Conservation (phyloP, 2,888 invertebrate genomes). For the Malthinus seriepunctatus region DNA sequence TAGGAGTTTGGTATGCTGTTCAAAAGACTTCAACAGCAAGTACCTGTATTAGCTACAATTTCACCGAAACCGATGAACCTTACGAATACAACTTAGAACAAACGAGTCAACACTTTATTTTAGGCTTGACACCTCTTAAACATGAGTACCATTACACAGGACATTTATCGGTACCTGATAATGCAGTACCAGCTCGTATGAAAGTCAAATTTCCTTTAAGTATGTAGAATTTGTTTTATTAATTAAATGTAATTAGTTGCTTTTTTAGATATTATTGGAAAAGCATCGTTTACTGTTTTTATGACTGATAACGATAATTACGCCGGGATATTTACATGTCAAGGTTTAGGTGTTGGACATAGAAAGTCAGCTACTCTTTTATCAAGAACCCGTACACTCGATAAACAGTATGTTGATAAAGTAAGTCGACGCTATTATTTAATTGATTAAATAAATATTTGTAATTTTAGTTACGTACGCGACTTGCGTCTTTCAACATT, state of each 20-base stretch:
- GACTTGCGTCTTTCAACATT: conserved; percentile 67
- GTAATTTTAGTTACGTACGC: conserved; percentile 62
- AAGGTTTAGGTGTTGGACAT: conserved; percentile 74
- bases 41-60: conserved; percentile 78
- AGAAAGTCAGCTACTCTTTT: conserved; percentile 79
- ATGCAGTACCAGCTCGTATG: conserved; percentile 71
- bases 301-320: conserved; percentile 75
- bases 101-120: conserved; percentile 69
- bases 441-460: background rate
- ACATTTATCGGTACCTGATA: conserved; percentile 65
- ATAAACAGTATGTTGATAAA: conserved; percentile 71
- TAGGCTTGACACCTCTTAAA: conserved; percentile 73
- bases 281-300: conserved; percentile 73
- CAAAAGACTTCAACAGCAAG: conserved; percentile 84
- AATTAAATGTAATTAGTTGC: conserved; percentile 13
- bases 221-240: conserved; percentile 56
- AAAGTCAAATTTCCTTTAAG: conserved; percentile 77
- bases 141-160: conserved; percentile 82
- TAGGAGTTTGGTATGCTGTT: conserved; percentile 81
- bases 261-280: conserved; percentile 69
- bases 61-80: conserved; percentile 70
- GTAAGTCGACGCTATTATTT: conserved; percentile 48
- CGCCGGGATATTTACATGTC: conserved; percentile 79
- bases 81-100: conserved; percentile 72
- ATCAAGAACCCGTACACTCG: conserved; percentile 73